Evolutionary conservation across 2,113 vertebrate species (phyloP).

Genomic region (Speoplatyrhinus poulsoni): DNA sequence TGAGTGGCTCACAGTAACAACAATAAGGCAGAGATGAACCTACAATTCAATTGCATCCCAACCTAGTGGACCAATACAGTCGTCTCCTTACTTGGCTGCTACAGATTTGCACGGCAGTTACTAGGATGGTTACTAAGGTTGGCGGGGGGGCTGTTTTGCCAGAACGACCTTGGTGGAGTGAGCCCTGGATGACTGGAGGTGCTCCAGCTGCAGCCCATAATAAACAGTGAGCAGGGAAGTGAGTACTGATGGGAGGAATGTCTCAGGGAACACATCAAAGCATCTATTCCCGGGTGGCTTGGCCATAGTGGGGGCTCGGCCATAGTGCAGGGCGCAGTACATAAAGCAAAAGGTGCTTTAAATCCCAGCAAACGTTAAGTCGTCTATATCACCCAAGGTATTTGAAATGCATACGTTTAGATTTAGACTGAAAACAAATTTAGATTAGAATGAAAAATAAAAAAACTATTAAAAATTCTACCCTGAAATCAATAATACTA

Average conservation of each 20-base stretch:
- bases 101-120: not conserved
- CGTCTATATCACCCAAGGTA: not conserved
- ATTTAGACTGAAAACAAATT: not conserved
- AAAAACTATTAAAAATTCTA: too few species aligned
- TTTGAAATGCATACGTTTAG: not conserved
- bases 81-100: not conserved
- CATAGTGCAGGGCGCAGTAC: conserved; percentile 32
- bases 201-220: conserved; percentile 66
- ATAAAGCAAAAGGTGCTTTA: not conserved
- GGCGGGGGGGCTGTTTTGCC: conserved; percentile 34
- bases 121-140: conserved; percentile 7
- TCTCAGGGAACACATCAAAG: conserved; percentile 65
- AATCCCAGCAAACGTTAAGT: not conserved
- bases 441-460: not conserved
- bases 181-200: conserved; percentile 40
- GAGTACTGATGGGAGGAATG: conserved; percentile 66
- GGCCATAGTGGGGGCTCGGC: conserved; percentile 43
- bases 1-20: too few species aligned
- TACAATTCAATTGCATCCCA: not conserved
- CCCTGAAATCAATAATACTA: too few species aligned
- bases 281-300: conserved; percentile 31
- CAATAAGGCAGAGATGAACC: not conserved
- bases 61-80: not conserved
- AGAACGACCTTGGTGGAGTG: conserved; percentile 47
- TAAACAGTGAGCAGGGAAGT: conserved; percentile 54